Evolutionary conservation across 2,113 vertebrate species (phyloP).

Genomic region (Gymnorhina tibicen): DNA sequence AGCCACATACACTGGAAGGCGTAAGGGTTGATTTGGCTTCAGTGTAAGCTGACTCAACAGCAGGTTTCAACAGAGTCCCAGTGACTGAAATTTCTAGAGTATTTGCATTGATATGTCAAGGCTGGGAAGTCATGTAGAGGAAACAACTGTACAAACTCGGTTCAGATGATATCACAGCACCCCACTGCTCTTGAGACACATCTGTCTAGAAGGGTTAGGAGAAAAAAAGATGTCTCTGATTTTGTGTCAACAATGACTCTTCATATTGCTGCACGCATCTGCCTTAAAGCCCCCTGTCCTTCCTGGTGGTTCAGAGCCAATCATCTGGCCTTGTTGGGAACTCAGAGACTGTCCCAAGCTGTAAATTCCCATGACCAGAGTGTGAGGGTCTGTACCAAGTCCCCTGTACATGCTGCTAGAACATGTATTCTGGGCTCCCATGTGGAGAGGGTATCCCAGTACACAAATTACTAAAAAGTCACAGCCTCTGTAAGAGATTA

Average conservation of each 20-base stretch:
- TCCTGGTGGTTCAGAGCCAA: slow-evolving; percentile 4
- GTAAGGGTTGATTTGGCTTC: neutral
- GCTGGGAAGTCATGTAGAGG: neutral
- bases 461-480: neutral
- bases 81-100: neutral
- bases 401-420: neutral
- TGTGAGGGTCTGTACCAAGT: neutral
- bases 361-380: neutral
- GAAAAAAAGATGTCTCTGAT: neutral
- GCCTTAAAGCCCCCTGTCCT: neutral
- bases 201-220: neutral
- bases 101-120: neutral
- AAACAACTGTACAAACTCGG: neutral
- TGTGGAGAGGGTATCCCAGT: neutral
- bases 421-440: neutral
- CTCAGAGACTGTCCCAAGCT: neutral
- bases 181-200: neutral
- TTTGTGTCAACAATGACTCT: neutral
- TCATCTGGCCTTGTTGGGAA: neutral
- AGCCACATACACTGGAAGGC: neutral
- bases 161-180: slow-evolving; percentile 9
- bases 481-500: neutral
- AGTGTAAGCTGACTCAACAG: neutral
- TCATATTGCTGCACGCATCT: neutral
- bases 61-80: neutral